A percentile compares a stretch with the other conserved stretches of the same genome.
Conservation (phyloP, 2,113 vertebrate genomes). For the Cephalopterus ornatus region DNA sequence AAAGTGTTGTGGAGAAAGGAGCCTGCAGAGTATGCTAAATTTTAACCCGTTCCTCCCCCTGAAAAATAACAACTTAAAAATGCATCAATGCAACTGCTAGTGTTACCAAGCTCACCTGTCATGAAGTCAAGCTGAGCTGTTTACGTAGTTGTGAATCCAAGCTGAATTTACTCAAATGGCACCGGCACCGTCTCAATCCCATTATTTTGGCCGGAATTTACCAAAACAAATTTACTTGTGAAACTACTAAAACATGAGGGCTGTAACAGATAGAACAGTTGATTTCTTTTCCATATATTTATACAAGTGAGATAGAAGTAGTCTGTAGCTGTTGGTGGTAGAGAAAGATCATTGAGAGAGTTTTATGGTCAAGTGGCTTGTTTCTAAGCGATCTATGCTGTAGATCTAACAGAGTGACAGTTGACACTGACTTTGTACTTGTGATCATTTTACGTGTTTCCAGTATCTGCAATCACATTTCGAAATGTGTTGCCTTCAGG, state of each 20-base stretch:
- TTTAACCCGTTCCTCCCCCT: background rate
- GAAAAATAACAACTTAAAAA: background rate
- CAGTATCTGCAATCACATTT: background rate
- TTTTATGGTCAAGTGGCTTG: background rate
- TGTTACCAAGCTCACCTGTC: background rate
- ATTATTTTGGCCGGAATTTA: background rate
- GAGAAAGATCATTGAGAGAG: background rate
- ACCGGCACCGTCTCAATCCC: rapidly evolving
- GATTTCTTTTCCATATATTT: background rate
- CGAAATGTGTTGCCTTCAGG: background rate
- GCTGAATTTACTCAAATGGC: background rate
- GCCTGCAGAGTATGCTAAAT: background rate
- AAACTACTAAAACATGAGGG: background rate
- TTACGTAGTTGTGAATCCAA: background rate
- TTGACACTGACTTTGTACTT: background rate
- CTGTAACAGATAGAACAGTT: background rate
- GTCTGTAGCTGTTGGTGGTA: background rate
- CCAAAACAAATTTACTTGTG: background rate
- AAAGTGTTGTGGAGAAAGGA: background rate
- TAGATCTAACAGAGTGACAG: background rate
- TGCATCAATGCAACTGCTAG: background rate
- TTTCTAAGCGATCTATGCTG: background rate
- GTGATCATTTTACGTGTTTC: background rate
- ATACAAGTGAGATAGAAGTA: background rate
- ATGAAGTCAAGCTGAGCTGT: background rate